Conservation (phyloP, 1,140 invertebrate genomes). For the Drosophila trapezifrons region DNA sequence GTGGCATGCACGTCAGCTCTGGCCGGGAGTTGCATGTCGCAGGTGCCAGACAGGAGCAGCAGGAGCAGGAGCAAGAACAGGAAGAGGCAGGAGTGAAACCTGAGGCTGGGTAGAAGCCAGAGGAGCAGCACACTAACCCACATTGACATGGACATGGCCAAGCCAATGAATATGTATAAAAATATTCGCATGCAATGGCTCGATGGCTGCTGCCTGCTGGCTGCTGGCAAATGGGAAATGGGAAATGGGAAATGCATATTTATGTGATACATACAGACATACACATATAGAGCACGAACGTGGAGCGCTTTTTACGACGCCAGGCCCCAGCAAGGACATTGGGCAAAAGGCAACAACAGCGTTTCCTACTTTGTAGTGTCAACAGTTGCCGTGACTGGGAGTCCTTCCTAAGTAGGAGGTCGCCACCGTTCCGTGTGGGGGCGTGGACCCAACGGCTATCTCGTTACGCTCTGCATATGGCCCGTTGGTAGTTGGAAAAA, state of each 20-base stretch:
- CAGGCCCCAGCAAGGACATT: slow-evolving; percentile 47
- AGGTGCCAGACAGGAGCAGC: slow-evolving; percentile 1
- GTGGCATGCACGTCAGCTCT: slow-evolving; percentile 29
- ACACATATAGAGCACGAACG: slow-evolving; percentile 1
- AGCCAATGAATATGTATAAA: slow-evolving; percentile 66
- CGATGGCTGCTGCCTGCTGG: slow-evolving; percentile 9
- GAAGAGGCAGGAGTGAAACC: slow-evolving; percentile 11
- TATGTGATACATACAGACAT: slow-evolving; percentile 43
- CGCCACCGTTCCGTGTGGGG: neutral
- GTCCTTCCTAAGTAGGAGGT: neutral
- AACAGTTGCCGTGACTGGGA: slow-evolving; percentile 61
- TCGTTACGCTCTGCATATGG: slow-evolving; percentile 32
- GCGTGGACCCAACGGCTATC: slow-evolving; percentile 10
- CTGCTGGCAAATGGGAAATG: slow-evolving; percentile 1
- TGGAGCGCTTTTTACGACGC: slow-evolving; percentile 45
- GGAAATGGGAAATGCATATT: slow-evolving; percentile 72
- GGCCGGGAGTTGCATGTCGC: slow-evolving; percentile 5
- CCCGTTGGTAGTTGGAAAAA: slow-evolving; percentile 14
- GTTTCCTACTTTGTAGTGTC: slow-evolving; percentile 70
- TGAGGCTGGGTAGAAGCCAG: slow-evolving; percentile 14
- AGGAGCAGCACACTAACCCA: slow-evolving; percentile 52
- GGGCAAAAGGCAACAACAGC: slow-evolving; percentile 49
- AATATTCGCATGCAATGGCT: slow-evolving; percentile 66
- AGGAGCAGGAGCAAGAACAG: neutral
- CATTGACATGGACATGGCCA: slow-evolving; percentile 55